Conservation (phyloP, 2,113 vertebrate genomes). For the Rhombomys opimus region DNA sequence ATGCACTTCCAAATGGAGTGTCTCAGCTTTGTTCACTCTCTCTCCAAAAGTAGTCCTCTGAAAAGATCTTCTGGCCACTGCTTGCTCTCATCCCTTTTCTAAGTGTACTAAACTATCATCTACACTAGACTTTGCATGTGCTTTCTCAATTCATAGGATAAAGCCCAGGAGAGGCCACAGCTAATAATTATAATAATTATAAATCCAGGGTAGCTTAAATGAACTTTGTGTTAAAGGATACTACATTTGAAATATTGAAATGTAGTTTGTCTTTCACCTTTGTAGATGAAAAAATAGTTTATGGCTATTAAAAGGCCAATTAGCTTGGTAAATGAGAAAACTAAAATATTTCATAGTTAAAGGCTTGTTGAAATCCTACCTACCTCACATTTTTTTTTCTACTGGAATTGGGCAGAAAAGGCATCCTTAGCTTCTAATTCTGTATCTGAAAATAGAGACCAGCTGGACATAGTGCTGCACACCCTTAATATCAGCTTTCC, state of each 20-base stretch:
- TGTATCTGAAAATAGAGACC: not conserved
- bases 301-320: not conserved
- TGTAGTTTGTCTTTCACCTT: not conserved
- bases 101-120: not conserved
- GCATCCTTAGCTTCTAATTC: not conserved
- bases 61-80: not conserved
- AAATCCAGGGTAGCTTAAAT: not conserved
- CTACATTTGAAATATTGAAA: not conserved
- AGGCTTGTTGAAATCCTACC: not conserved
- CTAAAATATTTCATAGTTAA: not conserved
- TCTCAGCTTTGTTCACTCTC: not conserved
- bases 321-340: not conserved
- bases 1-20: not conserved
- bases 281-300: not conserved
- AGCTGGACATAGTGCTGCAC: not conserved
- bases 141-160: not conserved
- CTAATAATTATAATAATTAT: not conserved
- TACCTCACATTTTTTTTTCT: not conserved
- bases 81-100: not conserved
- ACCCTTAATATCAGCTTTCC: not conserved
- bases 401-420: not conserved
- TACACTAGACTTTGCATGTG: not conserved
- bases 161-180: not conserved
- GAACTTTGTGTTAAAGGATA: not conserved
- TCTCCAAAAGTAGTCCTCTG: not conserved